These are phyloP conservation scores for Drosophila nr. medialis DNA, from an alignment of 2,888 invertebrate species.

Conservation along the genomic window DNA sequence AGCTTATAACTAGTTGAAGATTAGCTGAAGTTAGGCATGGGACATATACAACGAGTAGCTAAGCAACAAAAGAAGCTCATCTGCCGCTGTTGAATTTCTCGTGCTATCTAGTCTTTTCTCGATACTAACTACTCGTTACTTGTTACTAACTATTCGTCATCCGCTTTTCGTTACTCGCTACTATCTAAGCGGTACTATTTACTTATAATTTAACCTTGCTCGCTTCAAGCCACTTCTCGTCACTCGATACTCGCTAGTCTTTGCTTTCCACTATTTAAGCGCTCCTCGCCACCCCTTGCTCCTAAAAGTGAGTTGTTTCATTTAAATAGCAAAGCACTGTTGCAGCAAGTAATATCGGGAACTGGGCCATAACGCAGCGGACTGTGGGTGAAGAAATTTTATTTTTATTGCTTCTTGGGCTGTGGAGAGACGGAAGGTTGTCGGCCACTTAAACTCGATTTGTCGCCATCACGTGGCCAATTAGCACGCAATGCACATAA, in stretches of 20 bases:
- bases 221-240: background rate
- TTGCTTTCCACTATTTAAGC: background rate
- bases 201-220: background rate
- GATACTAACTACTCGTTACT: background rate
- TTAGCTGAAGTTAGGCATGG: no score
- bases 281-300: background rate
- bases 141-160: background rate
- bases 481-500: conserved; percentile 75
- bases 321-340: background rate
- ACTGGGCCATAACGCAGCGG: background rate
- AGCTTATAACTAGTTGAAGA: background rate
- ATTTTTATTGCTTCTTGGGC: conserved; percentile 3
- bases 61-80: background rate
- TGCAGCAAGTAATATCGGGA: background rate
- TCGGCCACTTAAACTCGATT: conserved; percentile 69
- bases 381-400: background rate
- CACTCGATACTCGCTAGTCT: background rate
- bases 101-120: background rate
- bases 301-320: background rate
- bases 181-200: no score
- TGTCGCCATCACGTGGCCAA: conserved; percentile 78
- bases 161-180: background rate
- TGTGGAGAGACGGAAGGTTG: conserved; percentile 20
- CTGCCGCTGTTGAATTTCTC: background rate
- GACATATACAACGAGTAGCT: background rate